Percentiles rank a stretch among this genome's conserved stretches.
phyloP scores from a whole-genome alignment of 2,888 invertebrate species.

The Drosophila subquinaria region DNA sequence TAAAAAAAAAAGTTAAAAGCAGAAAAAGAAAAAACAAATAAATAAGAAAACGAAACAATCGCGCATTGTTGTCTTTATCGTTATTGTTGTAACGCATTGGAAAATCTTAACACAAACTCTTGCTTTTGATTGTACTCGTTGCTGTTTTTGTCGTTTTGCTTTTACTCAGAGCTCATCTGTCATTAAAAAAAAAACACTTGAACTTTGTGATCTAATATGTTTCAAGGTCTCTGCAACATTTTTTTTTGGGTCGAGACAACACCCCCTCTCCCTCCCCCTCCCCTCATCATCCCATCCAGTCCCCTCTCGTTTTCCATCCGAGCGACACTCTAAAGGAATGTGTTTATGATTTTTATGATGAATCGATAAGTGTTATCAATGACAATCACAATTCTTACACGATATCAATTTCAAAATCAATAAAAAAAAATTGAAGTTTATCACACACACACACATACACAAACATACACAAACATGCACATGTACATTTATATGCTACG shows the following conservation, averaged over 20 bases:
- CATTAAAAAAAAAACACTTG: slow-evolving; percentile 49
- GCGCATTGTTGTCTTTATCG: slow-evolving; percentile 31
- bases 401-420: slow-evolving; percentile 25
- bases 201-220: slow-evolving; percentile 45
- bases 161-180: slow-evolving; percentile 19
- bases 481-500: not conserved
- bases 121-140: not conserved
- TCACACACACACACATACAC: slow-evolving; percentile 4
- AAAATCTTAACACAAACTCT: slow-evolving; percentile 27
- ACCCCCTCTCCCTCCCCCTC: not conserved
- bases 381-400: slow-evolving; percentile 32
- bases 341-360: slow-evolving; percentile 1
- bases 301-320: not conserved
- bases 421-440: slow-evolving; percentile 1
- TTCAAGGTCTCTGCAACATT: slow-evolving; percentile 41
- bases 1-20: slow-evolving; percentile 12
- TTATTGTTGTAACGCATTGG: slow-evolving; percentile 10
- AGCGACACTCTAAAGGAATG: not conserved
- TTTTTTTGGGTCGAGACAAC: slow-evolving; percentile 1
- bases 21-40: slow-evolving; percentile 3
- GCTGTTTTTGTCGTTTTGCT: slow-evolving; percentile 22
- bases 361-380: slow-evolving; percentile 26
- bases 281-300: not conserved
- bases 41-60: slow-evolving; percentile 35
- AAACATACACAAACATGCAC: not conserved